Conservation (phyloP, 2,888 invertebrate species). For the Carcina quercana region DNA sequence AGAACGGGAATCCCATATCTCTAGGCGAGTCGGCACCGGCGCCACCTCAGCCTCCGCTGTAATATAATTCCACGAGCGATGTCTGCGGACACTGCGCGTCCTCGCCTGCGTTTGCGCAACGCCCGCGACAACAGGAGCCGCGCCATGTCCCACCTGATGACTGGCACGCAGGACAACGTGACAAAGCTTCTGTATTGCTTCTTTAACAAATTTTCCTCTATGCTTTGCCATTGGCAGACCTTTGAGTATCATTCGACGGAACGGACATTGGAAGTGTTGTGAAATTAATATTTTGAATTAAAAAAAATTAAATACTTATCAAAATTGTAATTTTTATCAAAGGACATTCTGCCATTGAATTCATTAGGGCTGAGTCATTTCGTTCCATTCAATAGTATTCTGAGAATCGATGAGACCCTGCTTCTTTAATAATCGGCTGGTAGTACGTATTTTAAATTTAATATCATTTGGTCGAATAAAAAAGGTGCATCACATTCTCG, state of each 20-base stretch:
- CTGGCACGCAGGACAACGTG: constrained; percentile 42
- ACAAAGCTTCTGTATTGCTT: constrained; percentile 49
- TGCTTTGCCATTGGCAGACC: constrained; percentile 11
- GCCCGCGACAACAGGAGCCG: constrained; percentile 38
- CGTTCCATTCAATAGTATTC: too few relatives aligned
- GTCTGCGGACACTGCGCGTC: constrained; percentile 31
- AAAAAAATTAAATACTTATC: not conserved
- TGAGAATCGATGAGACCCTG: too few relatives aligned
- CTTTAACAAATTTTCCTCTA: constrained; percentile 56
- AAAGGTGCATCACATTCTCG: too few relatives aligned
- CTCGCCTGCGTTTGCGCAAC: constrained; percentile 46
- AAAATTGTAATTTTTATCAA: not conserved
- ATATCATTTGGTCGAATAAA: too few relatives aligned
- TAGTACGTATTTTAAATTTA: too few relatives aligned
- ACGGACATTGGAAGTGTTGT: not conserved
- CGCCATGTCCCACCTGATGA: constrained; percentile 46
- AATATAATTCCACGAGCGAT: constrained; percentile 35
- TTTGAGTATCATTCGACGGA: constrained; percentile 3
- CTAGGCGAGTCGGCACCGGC: constrained; percentile 11
- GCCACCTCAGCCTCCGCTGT: constrained; percentile 26
- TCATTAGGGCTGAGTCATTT: too few relatives aligned
- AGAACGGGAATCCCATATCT: not conserved
- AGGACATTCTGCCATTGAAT: too few relatives aligned
- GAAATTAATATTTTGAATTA: not conserved
- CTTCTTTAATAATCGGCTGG: too few relatives aligned